Evolutionary conservation across 2,113 vertebrate species (phyloP).

Genomic region (Leucopsar rothschildi): DNA sequence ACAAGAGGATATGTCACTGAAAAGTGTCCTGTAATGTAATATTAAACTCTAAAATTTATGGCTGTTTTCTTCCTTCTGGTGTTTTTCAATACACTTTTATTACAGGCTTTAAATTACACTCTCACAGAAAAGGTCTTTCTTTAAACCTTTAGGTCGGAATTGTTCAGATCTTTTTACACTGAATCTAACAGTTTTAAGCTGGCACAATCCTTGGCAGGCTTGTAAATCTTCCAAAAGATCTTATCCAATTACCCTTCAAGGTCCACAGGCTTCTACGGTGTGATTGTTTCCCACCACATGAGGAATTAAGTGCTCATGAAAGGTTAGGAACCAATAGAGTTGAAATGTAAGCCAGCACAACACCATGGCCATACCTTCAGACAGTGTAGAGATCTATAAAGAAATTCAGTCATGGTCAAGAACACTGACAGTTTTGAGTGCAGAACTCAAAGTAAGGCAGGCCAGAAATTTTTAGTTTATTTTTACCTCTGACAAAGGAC

Average conservation of each 20-base stretch:
- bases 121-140: slow-evolving; percentile 70
- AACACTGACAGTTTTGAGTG: neutral
- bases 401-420: neutral
- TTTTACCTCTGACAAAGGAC: neutral
- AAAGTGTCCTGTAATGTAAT: slow-evolving; percentile 54
- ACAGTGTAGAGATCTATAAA: neutral
- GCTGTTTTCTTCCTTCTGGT: slow-evolving; percentile 65
- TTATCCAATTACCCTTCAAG: slow-evolving; percentile 80
- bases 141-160: slow-evolving; percentile 75
- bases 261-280: slow-evolving; percentile 57
- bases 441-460: neutral
- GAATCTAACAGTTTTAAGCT: slow-evolving; percentile 78
- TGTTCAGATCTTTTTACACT: slow-evolving; percentile 77
- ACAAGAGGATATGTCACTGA: neutral
- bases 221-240: slow-evolving; percentile 79
- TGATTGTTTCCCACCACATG: slow-evolving; percentile 63
- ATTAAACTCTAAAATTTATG: slow-evolving; percentile 60
- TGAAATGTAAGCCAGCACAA: slow-evolving; percentile 56
- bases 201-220: slow-evolving; percentile 73
- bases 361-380: neutral
- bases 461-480: neutral
- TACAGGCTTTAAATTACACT: slow-evolving; percentile 71
- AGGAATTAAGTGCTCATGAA: slow-evolving; percentile 74
- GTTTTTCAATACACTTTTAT: slow-evolving; percentile 71
- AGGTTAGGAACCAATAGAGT: slow-evolving; percentile 67